Evolutionary conservation across 2,113 vertebrate species (phyloP).

Genomic region (Stegostoma tigrinum): DNA sequence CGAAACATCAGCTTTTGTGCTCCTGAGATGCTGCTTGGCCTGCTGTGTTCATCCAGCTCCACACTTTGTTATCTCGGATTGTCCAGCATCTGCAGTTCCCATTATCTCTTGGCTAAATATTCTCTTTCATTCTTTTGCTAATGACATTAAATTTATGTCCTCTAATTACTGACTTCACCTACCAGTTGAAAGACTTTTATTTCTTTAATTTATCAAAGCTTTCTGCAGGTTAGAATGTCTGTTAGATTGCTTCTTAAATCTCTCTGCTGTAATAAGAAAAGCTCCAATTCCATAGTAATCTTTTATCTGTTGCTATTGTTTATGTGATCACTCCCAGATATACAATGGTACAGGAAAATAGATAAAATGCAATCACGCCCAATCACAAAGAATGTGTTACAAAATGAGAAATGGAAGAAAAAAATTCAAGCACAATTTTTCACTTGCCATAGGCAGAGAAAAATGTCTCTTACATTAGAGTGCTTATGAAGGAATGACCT

Average conservation of each 20-base stretch:
- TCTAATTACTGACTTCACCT: not conserved
- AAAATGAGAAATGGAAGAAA: not conserved
- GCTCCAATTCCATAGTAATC: not conserved
- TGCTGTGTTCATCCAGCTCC: too few relatives aligned
- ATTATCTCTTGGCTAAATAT: not conserved
- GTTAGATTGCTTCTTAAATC: not conserved
- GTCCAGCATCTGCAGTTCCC: too few relatives aligned
- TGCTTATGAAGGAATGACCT: not conserved
- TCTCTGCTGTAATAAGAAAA: not conserved
- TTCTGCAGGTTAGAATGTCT: not conserved
- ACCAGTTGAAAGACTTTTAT: not conserved
- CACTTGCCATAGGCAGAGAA: not conserved
- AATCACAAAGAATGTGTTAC: not conserved
- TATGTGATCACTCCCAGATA: not conserved
- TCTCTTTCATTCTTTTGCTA: not conserved
- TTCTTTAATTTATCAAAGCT: not conserved
- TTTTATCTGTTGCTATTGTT: not conserved
- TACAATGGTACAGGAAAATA: not conserved
- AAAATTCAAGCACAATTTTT: not conserved
- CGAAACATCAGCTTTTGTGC: too few relatives aligned
- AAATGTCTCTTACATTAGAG: not conserved
- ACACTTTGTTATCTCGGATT: too few relatives aligned
- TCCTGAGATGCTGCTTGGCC: too few relatives aligned
- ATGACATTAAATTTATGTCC: not conserved
- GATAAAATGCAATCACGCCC: not conserved